phyloP scores from a whole-genome alignment of 2,888 invertebrate genomes.

The Napeogenes sylphis region DNA sequence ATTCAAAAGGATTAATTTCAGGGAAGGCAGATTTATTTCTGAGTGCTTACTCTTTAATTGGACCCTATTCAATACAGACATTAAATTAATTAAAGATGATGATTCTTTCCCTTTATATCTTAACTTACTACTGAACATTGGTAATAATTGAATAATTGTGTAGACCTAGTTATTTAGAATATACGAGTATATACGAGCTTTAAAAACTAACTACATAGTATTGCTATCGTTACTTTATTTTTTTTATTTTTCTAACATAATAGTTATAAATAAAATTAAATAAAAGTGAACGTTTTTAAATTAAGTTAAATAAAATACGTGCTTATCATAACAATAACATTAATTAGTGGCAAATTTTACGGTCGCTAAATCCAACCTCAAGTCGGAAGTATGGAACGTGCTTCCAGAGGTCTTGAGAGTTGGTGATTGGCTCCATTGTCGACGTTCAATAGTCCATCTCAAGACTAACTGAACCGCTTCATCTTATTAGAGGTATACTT shows the following conservation, averaged over 20 bases:
- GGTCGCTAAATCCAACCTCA: constrained; percentile 28
- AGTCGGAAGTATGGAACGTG: constrained; percentile 53
- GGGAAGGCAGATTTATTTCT: constrained; percentile 47
- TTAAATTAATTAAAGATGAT: constrained; percentile 41
- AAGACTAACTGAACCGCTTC: constrained; percentile 46
- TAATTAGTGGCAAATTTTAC: constrained; percentile 29
- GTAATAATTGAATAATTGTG: too few relatives aligned
- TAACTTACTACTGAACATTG: too few relatives aligned
- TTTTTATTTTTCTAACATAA: too few relatives aligned
- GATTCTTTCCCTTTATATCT: constrained; percentile 18
- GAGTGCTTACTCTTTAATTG: constrained; percentile 56
- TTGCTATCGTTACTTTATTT: too few relatives aligned
- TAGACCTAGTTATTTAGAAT: too few relatives aligned
- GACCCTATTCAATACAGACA: constrained; percentile 61
- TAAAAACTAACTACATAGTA: too few relatives aligned
- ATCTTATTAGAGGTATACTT: constrained; percentile 24
- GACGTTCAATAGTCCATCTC: constrained; percentile 61
- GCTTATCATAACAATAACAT: constrained; percentile 19
- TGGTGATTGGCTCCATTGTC: constrained; percentile 73
- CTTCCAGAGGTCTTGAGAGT: constrained; percentile 58
- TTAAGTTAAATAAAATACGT: constrained; percentile 5
- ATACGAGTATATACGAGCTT: too few relatives aligned
- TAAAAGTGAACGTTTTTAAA: too few relatives aligned
- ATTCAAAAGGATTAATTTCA: constrained; percentile 13
- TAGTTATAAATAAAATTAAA: too few relatives aligned